Percentiles rank a stretch among this genome's conserved stretches.
phyloP scores from a whole-genome alignment of 2,797 vertebrate genomes.

The Emydoidea blandingii region DNA sequence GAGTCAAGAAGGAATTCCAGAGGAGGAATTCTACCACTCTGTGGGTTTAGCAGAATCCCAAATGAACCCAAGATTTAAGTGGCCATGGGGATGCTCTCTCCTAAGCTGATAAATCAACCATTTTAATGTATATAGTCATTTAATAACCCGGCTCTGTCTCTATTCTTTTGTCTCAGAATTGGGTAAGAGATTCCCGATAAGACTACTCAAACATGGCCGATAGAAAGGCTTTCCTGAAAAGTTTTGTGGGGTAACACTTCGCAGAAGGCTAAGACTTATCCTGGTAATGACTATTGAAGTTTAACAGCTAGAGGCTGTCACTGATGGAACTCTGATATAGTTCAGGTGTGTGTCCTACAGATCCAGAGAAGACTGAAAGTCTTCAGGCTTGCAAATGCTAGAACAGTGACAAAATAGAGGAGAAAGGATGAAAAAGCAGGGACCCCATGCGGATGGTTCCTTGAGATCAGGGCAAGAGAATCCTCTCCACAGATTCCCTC shows the following conservation, averaged over 20 bases:
- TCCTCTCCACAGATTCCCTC: not conserved
- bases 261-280: accelerated
- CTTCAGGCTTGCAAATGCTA: accelerated
- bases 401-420: not conserved
- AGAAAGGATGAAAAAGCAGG: not conserved
- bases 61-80: conserved; percentile 49
- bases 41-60: conserved; percentile 47
- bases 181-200: not conserved
- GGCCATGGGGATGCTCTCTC: conserved; percentile 5
- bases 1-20: conserved; percentile 24
- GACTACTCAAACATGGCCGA: not conserved
- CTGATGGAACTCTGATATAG: not conserved
- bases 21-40: not conserved
- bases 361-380: not conserved
- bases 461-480: not conserved
- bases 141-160: not conserved
- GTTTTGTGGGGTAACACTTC: not conserved
- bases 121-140: conserved; percentile 19
- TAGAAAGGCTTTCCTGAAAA: not conserved
- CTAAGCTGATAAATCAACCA: conserved; percentile 39
- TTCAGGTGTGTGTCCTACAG: accelerated
- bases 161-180: not conserved
- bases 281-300: not conserved
- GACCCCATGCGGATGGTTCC: not conserved
- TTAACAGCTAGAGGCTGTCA: not conserved